Base-by-base conservation (phyloP, 2,888 invertebrate genomes). In the Drosophila aldrichi region DNA sequence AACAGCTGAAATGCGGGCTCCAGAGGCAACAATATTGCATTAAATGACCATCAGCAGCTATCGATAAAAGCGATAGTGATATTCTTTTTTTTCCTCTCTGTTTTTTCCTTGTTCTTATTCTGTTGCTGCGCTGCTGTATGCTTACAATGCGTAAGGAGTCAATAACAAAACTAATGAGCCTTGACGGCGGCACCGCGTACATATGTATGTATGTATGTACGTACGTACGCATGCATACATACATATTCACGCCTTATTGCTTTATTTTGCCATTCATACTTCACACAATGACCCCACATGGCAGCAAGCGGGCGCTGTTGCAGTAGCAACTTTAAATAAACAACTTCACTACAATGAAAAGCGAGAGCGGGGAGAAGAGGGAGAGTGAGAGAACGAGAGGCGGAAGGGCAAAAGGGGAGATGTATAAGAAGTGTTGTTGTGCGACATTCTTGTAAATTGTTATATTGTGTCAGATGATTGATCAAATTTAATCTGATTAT, bases 121-220 rank as follows among this genome's bases (percentile, higher is more conserved):
- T 36, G 36, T n/a, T 61, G 57, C 22, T 65, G 62, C 34, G 64
- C 44, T 66, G 62, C 38, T 57, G 38, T 38, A 25, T 54, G 51
- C 66, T 40, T 59, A 44, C 70, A 52, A 55, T 62, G 79, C 67
- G 81, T 77, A 81, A 78, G 80, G 77, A 77, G 88, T 88, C 89
- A 89, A 85, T 85, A 85, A 88, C 88, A 82, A 81, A 85, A 85
- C 84, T 85, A 85, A 85, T 85, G 84, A 85, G 84, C 89, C 84
- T 88, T 84, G 79, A 82, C 87, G 89, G 74, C 80, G 82, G 48
- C 74, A 60, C 25, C 59, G 64, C 54, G 51, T 20, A 36, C 48
- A 55, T 29, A 60, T n/a, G 10, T 10, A 54, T 16, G 16, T 36
- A 14, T 36, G 34, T 14, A 36, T 5, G 49, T 25, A 60, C 14